Evolutionary conservation across 2,888 invertebrate species (phyloP).

Genomic region (Leptarthrus brevirostris): DNA sequence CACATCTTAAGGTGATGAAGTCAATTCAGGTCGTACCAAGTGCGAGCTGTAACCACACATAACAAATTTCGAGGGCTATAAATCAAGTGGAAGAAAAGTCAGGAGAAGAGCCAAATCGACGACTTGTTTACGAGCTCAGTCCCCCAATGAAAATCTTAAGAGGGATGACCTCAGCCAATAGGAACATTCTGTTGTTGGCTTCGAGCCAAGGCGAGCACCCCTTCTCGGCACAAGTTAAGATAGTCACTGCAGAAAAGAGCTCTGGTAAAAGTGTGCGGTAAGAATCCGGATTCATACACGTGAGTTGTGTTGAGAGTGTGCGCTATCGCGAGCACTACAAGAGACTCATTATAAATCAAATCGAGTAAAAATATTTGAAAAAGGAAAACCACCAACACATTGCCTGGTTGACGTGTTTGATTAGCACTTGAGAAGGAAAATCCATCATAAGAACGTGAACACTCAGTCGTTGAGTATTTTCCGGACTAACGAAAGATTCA

Average conservation of each 20-base stretch:
- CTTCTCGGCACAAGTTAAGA: not conserved
- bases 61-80: conserved; percentile 17
- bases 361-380: not conserved
- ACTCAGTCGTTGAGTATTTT: conserved; percentile 29
- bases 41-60: not conserved
- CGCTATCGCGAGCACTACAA: conserved; percentile 7
- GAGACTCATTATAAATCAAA: conserved; percentile 42
- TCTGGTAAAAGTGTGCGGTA: not conserved
- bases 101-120: conserved; percentile 25
- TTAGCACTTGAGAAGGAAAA: conserved; percentile 53
- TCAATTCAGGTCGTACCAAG: conserved; percentile 1
- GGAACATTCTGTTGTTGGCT: conserved; percentile 48
- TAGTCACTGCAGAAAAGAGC: not conserved
- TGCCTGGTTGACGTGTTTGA: conserved; percentile 45
- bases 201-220: conserved; percentile 20
- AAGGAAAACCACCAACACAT: conserved; percentile 26
- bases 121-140: conserved; percentile 45
- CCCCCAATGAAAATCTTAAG: conserved; percentile 54
- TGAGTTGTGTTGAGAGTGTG: conserved; percentile 17
- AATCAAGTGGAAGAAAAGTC: conserved; percentile 28
- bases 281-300: not conserved
- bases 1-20: conserved; percentile 9
- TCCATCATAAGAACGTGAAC: conserved; percentile 50
- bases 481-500: conserved; percentile 25
- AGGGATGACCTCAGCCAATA: conserved; percentile 54